These are phyloP conservation scores for Toxostoma redivivum DNA, from an alignment of 2,113 vertebrate species.

Conservation along the genomic window DNA sequence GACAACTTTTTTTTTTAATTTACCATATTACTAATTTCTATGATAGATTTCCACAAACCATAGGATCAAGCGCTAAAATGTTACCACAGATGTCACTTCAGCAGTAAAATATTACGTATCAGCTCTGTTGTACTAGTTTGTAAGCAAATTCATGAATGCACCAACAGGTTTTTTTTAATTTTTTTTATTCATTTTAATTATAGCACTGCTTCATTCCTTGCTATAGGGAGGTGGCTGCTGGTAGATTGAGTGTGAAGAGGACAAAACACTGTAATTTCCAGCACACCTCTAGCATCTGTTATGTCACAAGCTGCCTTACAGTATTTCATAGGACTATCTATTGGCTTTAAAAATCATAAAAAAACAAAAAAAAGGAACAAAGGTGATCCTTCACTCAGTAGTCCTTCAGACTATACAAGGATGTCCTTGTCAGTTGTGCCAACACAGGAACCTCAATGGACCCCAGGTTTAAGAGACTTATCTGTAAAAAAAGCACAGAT, in stretches of 20 bases:
- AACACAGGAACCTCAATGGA: fast-evolving
- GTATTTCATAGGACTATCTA: not conserved
- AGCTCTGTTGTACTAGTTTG: not conserved
- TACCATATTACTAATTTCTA: not conserved
- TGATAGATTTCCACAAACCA: not conserved
- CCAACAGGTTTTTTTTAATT: not conserved
- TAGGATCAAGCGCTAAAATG: not conserved
- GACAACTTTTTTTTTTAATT: not conserved
- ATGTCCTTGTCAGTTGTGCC: not conserved
- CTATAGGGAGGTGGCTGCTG: not conserved
- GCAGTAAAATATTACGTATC: not conserved
- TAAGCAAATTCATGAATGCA: not conserved
- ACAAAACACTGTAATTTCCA: not conserved
- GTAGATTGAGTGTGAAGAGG: not conserved
- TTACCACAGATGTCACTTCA: not conserved
- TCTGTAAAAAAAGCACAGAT: not conserved
- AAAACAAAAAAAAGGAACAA: not conserved
- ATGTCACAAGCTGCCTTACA: not conserved
- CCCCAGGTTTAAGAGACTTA: not conserved
- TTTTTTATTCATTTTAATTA: not conserved
- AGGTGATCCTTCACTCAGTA: not conserved
- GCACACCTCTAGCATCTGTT: not conserved
- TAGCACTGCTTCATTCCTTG: not conserved
- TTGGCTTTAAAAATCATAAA: not conserved
- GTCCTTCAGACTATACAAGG: not conserved